A percentile compares a stretch with the other conserved stretches of the same genome.
These are phyloP conservation scores for Telenomus remus DNA, from an alignment of 1,140 invertebrate genomes.

Conservation along the genomic window DNA sequence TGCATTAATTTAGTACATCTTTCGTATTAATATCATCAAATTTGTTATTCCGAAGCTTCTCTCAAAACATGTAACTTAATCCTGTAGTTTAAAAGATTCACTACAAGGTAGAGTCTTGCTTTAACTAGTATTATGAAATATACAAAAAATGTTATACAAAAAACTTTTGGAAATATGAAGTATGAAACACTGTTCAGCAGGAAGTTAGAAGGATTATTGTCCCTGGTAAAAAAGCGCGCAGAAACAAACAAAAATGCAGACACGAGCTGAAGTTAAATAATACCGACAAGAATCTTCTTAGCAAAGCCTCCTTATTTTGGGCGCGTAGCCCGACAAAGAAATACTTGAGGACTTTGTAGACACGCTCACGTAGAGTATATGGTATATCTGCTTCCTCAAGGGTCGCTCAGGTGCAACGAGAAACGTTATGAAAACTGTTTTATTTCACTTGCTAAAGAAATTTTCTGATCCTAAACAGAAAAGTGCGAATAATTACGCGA, in stretches of 20 bases:
- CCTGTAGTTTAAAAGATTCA: too few species aligned
- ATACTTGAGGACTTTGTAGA: conserved; percentile 40
- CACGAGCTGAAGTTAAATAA: conserved; percentile 64
- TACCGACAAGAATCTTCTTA: conserved; percentile 51
- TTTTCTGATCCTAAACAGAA: too few species aligned
- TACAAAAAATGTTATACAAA: neutral
- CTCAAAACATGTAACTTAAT: too few species aligned
- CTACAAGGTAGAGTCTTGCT: too few species aligned
- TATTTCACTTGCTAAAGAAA: neutral
- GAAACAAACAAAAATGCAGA: conserved; percentile 42
- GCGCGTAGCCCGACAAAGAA: conserved; percentile 52
- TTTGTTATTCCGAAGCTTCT: too few species aligned
- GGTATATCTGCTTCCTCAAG: conserved; percentile 26
- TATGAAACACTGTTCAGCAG: neutral
- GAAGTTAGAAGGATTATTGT: conserved; percentile 64
- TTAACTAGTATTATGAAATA: too few species aligned
- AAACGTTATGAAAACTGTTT: conserved; percentile 4
- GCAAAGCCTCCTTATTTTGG: conserved; percentile 36
- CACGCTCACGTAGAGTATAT: conserved; percentile 25
- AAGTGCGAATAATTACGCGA: too few species aligned
- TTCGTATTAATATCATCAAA: too few species aligned
- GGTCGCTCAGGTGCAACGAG: conserved; percentile 11
- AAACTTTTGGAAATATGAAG: neutral
- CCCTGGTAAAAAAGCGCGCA: conserved; percentile 27
- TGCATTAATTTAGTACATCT: too few species aligned